Percentiles rank a stretch among this genome's conserved stretches.
These are phyloP conservation scores for Osmoderma eremita DNA, from an alignment of 2,888 invertebrate genomes.

Conservation along the genomic window DNA sequence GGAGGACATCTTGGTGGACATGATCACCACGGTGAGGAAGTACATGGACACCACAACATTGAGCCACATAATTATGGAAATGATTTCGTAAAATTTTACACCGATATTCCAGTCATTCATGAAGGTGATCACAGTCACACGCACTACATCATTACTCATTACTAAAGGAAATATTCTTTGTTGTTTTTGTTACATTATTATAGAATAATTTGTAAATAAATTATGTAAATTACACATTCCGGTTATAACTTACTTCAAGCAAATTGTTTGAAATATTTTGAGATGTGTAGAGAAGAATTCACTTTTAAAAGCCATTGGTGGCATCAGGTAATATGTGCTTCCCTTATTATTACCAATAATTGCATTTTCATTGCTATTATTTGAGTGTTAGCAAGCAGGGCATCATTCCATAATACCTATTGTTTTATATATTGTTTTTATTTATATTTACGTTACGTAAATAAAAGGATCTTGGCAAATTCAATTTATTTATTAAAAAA, in stretches of 20 bases:
- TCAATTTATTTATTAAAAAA: too few relatives aligned
- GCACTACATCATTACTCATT: conserved; percentile 31
- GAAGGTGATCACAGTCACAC: conserved; percentile 35
- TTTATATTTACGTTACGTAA: too few relatives aligned
- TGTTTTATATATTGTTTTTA: too few relatives aligned
- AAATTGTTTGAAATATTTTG: background rate
- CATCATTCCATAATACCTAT: too few relatives aligned
- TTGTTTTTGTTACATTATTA: conserved; percentile 3
- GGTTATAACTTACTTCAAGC: background rate
- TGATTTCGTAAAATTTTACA: conserved; percentile 70
- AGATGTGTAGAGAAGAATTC: too few relatives aligned
- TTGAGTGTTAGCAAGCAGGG: too few relatives aligned
- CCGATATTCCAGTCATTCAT: conserved; percentile 20
- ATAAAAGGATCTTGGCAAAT: too few relatives aligned
- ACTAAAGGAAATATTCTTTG: conserved; percentile 7
- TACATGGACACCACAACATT: conserved; percentile 23
- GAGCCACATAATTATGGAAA: conserved; percentile 69
- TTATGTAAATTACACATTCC: background rate
- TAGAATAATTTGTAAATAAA: conserved; percentile 14
- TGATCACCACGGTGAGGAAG: conserved; percentile 42
- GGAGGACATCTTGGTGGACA: conserved; percentile 37
- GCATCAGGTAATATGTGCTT: too few relatives aligned
- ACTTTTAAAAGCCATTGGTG: too few relatives aligned
- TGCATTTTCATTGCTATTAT: too few relatives aligned
- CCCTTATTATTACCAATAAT: too few relatives aligned